Evolutionary conservation across 2,888 invertebrate genomes (phyloP), one percentile per base, ranked within the genome.

Genomic region (Trissonchulus sp.): DNA sequence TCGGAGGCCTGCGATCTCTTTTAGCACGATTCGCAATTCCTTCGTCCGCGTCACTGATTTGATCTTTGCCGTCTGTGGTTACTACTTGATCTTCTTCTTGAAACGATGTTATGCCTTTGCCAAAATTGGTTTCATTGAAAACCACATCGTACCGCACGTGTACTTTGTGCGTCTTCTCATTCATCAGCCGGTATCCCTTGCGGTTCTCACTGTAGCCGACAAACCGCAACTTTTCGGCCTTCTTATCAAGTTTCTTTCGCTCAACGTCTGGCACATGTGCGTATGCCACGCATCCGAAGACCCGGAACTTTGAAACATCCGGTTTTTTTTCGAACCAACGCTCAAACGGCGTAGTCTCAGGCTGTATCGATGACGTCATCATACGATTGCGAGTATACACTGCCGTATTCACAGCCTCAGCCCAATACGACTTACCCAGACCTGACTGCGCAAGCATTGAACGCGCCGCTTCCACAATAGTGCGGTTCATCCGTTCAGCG

Each of bases 391-490:
- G 8, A 8, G 23, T 8, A 23, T 48, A 48, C 23, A 23, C 48
- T 48, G 48, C 48, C 8, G 48, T 48, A 8, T 8, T 78, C 15
- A 83, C 78, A 1, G 84, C 84, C 76, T 85, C 84, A 48, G 48
- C 48, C 48, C 84, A 85, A 65, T 83, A 80, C 18, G 23, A 69
- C 33, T 76, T 31, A 33, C 80, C 78, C 30, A 83, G 73, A 23
- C 77, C 77, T 1, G 81, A 76, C n/a, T 83, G 76, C 0, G 79
- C 68, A 28, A 85, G 33, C 74, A 84, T 76, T 36, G 81, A 81
- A 37, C 82, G 77, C 0, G 81, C 81, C 76, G 77, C 79, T 35
- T 84, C 82, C 62, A 83, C 76, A 0, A 84, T 76, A 1, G 81
- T 83, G 0, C 81, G 73, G 35, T 83, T 48, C 48, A 48, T 48